Conservation (phyloP, 2,113 vertebrate species). For the Danio rerio region DNA sequence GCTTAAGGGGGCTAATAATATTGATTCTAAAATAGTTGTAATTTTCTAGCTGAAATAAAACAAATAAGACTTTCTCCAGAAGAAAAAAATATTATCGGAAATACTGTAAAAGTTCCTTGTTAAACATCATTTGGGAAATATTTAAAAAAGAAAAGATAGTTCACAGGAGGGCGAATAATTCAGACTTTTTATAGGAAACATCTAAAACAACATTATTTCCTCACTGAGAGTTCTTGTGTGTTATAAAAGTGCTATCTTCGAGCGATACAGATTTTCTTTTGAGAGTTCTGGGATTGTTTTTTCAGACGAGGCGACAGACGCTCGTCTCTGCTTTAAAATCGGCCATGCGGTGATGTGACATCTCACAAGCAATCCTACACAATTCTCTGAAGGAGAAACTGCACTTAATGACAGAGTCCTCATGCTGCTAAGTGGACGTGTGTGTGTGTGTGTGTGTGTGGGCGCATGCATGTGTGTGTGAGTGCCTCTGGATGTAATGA, state of each 20-base stretch:
- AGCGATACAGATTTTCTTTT: background rate
- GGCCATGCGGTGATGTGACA: background rate
- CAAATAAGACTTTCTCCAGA: no score
- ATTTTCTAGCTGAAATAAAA: no score
- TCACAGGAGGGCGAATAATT: no score
- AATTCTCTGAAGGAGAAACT: slow-evolving; percentile 26
- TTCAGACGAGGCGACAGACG: background rate
- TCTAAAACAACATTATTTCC: no score
- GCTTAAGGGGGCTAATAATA: no score
- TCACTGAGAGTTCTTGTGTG: background rate
- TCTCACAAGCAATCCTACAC: slow-evolving; percentile 13
- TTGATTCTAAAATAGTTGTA: no score
- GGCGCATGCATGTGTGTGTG: background rate
- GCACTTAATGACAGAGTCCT: slow-evolving; percentile 19
- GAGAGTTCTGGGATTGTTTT: background rate
- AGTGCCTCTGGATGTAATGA: slow-evolving; percentile 35
- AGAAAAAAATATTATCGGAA: no score
- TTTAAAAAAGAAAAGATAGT: no score
- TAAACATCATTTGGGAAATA: no score
- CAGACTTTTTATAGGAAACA: no score
- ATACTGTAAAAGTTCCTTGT: no score
- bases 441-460: slow-evolving; percentile 37
- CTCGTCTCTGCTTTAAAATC: background rate
- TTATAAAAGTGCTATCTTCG: background rate
- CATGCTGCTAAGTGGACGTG: slow-evolving; percentile 30